A percentile compares a stretch with the other conserved stretches of the same genome.
Conservation (phyloP, 2,888 invertebrate genomes). For the Artemia sinica region DNA sequence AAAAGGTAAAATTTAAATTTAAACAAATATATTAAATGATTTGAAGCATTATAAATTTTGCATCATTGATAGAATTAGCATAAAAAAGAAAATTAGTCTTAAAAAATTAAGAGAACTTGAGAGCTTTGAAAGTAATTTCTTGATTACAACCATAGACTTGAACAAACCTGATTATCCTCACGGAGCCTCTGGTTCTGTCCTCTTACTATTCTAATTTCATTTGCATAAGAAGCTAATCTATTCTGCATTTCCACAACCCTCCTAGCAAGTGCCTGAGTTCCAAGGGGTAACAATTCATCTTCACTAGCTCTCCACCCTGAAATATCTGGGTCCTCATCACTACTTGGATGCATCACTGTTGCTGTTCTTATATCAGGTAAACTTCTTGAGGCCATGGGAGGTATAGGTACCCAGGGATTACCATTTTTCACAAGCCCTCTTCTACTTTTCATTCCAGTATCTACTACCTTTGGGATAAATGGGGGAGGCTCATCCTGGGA, state of each 20-base stretch:
- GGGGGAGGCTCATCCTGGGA: conserved; percentile 2
- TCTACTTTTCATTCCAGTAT: conserved; percentile 9
- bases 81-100: no score
- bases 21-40: no score
- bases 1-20: no score
- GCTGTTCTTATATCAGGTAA: conserved; percentile 7
- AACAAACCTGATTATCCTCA: conserved; percentile 30
- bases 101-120: no score
- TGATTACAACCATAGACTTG: background rate
- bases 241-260: conserved; percentile 19
- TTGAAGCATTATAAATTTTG: no score
- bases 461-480: background rate
- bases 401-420: conserved; percentile 3
- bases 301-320: conserved; percentile 21
- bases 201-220: background rate
- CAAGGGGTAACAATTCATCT: conserved; percentile 26
- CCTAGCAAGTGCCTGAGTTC: conserved; percentile 18
- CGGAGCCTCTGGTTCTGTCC: conserved; percentile 2
- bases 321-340: conserved; percentile 1
- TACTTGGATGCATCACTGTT: background rate
- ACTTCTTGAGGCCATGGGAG: background rate
- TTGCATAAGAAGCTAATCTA: conserved; percentile 23
- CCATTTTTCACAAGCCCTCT: conserved; percentile 7
- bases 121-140: background rate
- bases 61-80: no score